Conservation (phyloP, 2,113 vertebrate genomes). For the Sciurus niger region DNA sequence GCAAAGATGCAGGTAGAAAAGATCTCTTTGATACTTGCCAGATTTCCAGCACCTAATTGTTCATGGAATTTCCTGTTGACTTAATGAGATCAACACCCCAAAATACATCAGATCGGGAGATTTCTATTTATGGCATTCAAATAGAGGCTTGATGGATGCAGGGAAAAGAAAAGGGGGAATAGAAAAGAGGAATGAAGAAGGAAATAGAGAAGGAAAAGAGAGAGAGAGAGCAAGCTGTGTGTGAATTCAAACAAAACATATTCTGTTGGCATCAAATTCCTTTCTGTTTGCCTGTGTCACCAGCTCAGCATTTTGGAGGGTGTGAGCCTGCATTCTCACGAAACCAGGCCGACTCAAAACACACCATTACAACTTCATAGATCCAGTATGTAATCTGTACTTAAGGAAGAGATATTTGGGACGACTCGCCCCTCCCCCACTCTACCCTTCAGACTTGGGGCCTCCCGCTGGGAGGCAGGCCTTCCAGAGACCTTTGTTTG, state of each 20-base stretch:
- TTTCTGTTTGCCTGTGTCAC: conserved; percentile 77
- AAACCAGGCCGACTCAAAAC: conserved; percentile 86
- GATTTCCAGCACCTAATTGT: not conserved
- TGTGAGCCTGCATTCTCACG: conserved; percentile 74
- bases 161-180: not conserved
- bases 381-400: conserved; percentile 95
- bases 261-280: conserved; percentile 78
- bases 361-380: conserved; percentile 91
- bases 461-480: conserved; percentile 91
- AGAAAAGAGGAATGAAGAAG: not conserved
- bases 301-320: conserved; percentile 67
- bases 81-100: not conserved
- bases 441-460: conserved; percentile 87
- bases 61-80: not conserved
- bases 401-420: conserved; percentile 91
- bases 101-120: not conserved
- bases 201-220: not conserved
- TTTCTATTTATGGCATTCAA: not conserved
- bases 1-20: not conserved
- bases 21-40: not conserved
- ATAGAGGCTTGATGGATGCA: not conserved
- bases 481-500: conserved; percentile 93
- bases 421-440: conserved; percentile 79
- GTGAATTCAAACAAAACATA: conserved; percentile 66
- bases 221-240: not conserved